phyloP scores from a whole-genome alignment of 2,888 invertebrate species.

The Idaea dimidiata region DNA sequence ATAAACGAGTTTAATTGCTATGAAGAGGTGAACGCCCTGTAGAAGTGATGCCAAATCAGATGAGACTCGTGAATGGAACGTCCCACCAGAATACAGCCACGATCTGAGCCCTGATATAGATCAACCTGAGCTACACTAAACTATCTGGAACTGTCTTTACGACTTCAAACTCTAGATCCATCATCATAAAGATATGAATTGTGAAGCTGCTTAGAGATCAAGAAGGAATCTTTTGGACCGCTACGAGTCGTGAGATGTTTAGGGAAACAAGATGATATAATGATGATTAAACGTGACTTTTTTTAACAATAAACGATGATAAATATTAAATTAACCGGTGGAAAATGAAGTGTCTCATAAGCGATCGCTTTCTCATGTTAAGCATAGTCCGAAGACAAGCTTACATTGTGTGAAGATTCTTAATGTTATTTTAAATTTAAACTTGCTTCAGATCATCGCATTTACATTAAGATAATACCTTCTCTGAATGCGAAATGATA shows the following conservation, averaged over 20 bases:
- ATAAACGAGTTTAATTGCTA: conserved; percentile 53
- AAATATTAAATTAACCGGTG: conserved; percentile 2
- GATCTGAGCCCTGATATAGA: conserved; percentile 44
- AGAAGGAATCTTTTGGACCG: conserved; percentile 27
- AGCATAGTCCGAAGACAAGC: background rate
- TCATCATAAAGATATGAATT: background rate
- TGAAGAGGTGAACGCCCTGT: conserved; percentile 57
- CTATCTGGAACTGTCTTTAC: conserved; percentile 25
- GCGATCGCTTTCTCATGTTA: background rate
- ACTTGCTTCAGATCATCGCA: conserved; percentile 15
- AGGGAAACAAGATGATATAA: conserved; percentile 32
- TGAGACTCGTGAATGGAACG: conserved; percentile 63
- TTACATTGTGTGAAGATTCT: background rate
- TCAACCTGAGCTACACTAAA: conserved; percentile 31
- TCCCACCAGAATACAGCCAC: conserved; percentile 43
- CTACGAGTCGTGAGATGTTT: conserved; percentile 33
- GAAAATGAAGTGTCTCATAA: background rate
- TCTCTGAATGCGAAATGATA: conserved; percentile 20
- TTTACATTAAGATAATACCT: conserved; percentile 25
- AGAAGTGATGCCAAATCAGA: conserved; percentile 42
- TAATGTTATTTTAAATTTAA: conserved; percentile 4
- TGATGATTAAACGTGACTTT: conserved; percentile 38
- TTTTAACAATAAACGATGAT: conserved; percentile 17
- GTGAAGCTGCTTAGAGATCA: conserved; percentile 16
- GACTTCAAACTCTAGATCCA: background rate